phyloP scores from a whole-genome alignment of 2,113 vertebrate genomes.

The Psittacara wagleri region DNA sequence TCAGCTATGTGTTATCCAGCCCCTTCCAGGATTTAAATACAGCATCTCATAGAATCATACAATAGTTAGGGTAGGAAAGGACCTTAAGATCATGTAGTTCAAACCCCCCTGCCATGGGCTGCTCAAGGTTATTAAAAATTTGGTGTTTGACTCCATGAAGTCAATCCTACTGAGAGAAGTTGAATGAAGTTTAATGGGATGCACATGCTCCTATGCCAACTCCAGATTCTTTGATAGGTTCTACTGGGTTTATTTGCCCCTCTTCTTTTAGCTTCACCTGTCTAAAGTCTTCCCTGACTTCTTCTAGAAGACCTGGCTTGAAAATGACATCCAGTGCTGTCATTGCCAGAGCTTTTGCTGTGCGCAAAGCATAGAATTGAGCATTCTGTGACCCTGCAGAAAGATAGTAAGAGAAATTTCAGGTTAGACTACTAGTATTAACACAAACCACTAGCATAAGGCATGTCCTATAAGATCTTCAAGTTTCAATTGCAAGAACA shows the following conservation, averaged over 20 bases:
- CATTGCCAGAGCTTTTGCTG: slow-evolving; percentile 86
- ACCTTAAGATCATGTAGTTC: too few relatives aligned
- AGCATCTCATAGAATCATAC: not conserved
- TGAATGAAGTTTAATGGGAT: slow-evolving; percentile 34
- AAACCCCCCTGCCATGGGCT: too few relatives aligned
- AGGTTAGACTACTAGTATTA: not conserved
- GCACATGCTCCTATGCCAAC: not conserved
- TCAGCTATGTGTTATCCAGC: slow-evolving; percentile 4
- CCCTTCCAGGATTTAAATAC: not conserved
- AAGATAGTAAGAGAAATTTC: not conserved
- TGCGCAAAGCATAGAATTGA: slow-evolving; percentile 84
- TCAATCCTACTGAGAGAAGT: not conserved
- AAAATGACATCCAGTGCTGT: slow-evolving; percentile 87
- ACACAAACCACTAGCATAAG: not conserved
- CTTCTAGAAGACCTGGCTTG: slow-evolving; percentile 79
- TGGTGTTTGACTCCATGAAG: not conserved
- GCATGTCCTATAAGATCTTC: not conserved
- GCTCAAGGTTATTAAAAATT: too few relatives aligned
- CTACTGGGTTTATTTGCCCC: slow-evolving; percentile 29
- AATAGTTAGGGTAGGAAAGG: too few relatives aligned
- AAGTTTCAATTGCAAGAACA: not conserved
- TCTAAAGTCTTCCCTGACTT: slow-evolving; percentile 80
- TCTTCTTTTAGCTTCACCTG: slow-evolving; percentile 75
- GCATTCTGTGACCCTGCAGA: slow-evolving; percentile 81
- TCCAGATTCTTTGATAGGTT: slow-evolving; percentile 15